phyloP scores from a whole-genome alignment of 1,140 invertebrate species.

The Drosophila bipectinata region DNA sequence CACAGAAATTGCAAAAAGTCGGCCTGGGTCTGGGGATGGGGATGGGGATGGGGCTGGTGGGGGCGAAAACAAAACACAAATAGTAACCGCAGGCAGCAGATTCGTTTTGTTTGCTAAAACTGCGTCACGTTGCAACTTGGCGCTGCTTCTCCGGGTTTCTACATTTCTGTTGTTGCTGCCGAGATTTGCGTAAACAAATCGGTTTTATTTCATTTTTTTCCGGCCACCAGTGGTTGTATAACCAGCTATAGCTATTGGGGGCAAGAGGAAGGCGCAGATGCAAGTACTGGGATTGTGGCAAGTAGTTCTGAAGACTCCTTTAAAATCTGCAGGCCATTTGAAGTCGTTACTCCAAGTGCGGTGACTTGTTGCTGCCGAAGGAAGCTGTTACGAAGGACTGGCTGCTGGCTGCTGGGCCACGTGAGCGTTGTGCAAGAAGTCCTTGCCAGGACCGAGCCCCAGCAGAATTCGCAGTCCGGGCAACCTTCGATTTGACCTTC shows the following conservation, averaged over 20 bases:
- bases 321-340: background rate
- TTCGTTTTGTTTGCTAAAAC: conserved; percentile 70
- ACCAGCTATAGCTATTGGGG: conserved; percentile 19
- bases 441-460: conserved; percentile 17
- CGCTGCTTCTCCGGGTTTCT: conserved; percentile 25
- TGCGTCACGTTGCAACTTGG: conserved; percentile 75
- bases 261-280: conserved; percentile 13
- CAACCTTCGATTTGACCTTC: conserved; percentile 66
- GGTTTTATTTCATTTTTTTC: conserved; percentile 42
- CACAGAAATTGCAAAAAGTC: conserved; percentile 30
- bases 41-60: background rate
- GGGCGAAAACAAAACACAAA: conserved; percentile 34
- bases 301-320: background rate
- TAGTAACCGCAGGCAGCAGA: conserved; percentile 43
- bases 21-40: background rate
- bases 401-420: conserved; percentile 22
- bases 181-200: conserved; percentile 77
- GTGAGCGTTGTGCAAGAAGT: conserved; percentile 48
- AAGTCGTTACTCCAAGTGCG: background rate
- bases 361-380: background rate
- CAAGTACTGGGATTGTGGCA: too few relatives aligned
- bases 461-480: conserved; percentile 15
- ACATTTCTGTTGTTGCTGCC: conserved; percentile 24
- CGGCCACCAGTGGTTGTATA: conserved; percentile 21
- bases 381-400: conserved; percentile 39